Conservation (phyloP, 2,113 vertebrate species). For the Dromaius novaehollandiae region DNA sequence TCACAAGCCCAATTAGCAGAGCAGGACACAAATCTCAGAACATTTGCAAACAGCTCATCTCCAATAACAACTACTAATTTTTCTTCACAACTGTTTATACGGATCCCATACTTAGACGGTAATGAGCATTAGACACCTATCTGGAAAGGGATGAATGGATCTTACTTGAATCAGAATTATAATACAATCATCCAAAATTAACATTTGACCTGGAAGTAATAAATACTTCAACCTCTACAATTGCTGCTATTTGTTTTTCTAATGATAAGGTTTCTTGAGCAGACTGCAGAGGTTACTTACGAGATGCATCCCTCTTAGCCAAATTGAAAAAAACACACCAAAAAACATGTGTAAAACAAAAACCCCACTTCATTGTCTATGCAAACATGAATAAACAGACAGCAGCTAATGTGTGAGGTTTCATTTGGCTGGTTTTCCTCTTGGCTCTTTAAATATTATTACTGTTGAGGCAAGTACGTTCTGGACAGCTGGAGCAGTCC, state of each 20-base stretch:
- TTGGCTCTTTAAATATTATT: background rate
- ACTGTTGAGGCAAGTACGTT: background rate
- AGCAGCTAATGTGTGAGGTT: background rate
- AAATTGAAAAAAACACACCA: background rate
- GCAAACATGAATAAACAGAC: background rate
- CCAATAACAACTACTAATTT: background rate
- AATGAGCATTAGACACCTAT: background rate
- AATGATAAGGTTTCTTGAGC: background rate
- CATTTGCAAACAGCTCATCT: background rate
- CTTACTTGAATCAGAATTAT: background rate
- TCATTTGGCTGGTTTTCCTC: background rate
- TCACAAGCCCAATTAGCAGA: accelerated
- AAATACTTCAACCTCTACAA: background rate
- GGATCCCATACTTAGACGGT: background rate
- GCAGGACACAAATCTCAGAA: accelerated
- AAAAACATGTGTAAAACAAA: background rate
- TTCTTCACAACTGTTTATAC: accelerated
- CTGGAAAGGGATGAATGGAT: background rate
- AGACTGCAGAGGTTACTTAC: background rate
- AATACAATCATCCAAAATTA: background rate
- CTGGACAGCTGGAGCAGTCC: background rate
- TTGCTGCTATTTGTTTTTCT: background rate
- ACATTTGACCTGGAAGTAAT: background rate
- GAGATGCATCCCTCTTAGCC: background rate
- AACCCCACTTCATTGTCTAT: background rate